Conservation (phyloP, 2,797 vertebrate species). For the Florisuga fusca region DNA sequence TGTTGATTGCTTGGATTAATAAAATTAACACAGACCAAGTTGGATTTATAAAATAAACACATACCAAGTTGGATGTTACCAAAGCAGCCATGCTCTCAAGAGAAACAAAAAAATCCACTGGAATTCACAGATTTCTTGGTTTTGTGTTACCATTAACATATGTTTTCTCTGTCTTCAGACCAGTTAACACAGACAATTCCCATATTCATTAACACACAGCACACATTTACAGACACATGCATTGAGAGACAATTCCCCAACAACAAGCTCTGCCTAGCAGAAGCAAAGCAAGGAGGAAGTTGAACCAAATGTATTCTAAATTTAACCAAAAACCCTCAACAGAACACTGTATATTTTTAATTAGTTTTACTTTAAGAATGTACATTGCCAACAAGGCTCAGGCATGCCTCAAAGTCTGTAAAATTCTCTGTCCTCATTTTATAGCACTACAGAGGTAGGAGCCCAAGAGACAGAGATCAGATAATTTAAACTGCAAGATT, state of each 20-base stretch:
- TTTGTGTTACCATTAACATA: background rate
- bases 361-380: background rate
- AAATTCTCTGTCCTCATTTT: background rate
- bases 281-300: background rate
- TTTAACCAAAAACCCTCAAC: background rate
- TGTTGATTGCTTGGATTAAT: background rate
- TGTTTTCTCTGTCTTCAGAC: background rate
- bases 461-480: background rate
- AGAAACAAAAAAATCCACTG: background rate
- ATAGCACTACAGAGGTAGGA: background rate
- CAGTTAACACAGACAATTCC: background rate
- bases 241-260: background rate
- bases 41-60: background rate
- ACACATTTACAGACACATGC: fast-evolving
- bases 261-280: background rate
- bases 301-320: background rate
- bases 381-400: background rate
- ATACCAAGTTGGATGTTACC: background rate
- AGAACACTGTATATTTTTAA: background rate
- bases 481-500: background rate
- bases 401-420: background rate
- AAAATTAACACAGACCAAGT: background rate
- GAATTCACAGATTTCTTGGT: background rate
- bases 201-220: background rate
- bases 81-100: background rate